Percentiles rank a stretch among this genome's conserved stretches.
phyloP scores from a whole-genome alignment of 2,113 vertebrate species.

The Okapia johnstoni region DNA sequence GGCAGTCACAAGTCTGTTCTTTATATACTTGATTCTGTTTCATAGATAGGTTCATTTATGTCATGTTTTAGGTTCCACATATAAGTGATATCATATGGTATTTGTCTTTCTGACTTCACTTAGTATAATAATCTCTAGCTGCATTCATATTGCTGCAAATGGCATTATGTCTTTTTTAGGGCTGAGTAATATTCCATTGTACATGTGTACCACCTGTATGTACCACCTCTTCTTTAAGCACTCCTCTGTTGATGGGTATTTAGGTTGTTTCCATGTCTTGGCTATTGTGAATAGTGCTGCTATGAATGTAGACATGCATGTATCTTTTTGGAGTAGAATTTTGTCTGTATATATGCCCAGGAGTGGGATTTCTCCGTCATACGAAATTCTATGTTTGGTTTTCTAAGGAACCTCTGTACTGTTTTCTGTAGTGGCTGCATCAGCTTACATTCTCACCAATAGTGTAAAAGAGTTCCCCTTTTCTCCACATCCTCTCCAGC shows the following conservation, averaged over 20 bases:
- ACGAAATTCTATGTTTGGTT: not conserved
- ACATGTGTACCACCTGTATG: not conserved
- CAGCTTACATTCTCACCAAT: not conserved
- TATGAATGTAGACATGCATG: not conserved
- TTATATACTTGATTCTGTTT: not conserved
- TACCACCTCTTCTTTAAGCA: not conserved
- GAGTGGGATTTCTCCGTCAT: not conserved
- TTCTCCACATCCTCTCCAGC: not conserved
- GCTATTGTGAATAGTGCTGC: not conserved
- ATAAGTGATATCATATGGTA: not conserved
- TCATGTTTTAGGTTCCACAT: not conserved
- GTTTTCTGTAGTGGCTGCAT: not conserved
- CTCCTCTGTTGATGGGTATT: not conserved
- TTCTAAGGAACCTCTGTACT: not conserved
- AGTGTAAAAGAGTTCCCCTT: not conserved
- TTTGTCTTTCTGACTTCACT: not conserved
- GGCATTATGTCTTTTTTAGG: not conserved
- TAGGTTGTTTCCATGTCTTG: not conserved
- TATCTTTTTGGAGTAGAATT: not conserved
- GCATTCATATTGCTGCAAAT: not conserved
- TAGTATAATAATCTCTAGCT: not conserved
- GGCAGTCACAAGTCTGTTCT: not conserved
- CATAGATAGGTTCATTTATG: not conserved
- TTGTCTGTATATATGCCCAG: not conserved
- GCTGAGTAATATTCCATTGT: not conserved